Evolutionary conservation across 1,140 invertebrate genomes (phyloP).

Genomic region (Drosophila yakuba): DNA sequence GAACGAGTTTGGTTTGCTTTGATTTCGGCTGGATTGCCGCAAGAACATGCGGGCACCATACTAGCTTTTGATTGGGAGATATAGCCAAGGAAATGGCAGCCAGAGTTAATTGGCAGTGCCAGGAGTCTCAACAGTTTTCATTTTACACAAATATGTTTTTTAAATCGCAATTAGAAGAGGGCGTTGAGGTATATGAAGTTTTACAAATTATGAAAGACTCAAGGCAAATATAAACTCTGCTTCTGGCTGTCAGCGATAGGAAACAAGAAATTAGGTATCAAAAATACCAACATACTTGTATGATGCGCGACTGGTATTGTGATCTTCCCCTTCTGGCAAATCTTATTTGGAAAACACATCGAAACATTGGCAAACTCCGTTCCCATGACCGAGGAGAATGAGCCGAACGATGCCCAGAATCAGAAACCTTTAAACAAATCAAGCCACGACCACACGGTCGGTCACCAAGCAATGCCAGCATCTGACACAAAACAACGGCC

Average conservation of each 20-base stretch:
- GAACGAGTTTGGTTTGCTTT: conserved; percentile 44
- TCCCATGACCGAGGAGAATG: conserved; percentile 46
- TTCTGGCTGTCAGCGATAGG: too few species aligned
- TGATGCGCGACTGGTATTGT: neutral
- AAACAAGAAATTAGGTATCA: too few species aligned
- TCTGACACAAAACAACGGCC: conserved; percentile 55
- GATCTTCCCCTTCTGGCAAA: neutral
- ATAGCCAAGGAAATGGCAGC: conserved; percentile 17
- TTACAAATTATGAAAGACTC: too few species aligned
- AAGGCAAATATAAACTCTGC: neutral
- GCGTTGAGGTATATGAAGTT: too few species aligned
- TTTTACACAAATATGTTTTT: too few species aligned
- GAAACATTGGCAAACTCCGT: conserved; percentile 33
- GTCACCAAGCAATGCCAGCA: conserved; percentile 60
- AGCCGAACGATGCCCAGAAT: conserved; percentile 13
- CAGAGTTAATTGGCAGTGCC: conserved; percentile 33
- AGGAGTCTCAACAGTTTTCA: neutral
- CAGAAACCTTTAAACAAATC: conserved; percentile 77
- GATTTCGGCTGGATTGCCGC: conserved; percentile 27
- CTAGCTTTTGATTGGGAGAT: conserved; percentile 26
- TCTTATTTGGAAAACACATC: conserved; percentile 29
- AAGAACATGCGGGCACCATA: conserved; percentile 16
- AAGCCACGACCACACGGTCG: conserved; percentile 77
- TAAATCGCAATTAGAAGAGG: too few species aligned
- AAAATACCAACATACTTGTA: neutral